These are phyloP conservation scores for Lasioglossum lativentre DNA, from an alignment of 2,888 invertebrate species.

Conservation along the genomic window DNA sequence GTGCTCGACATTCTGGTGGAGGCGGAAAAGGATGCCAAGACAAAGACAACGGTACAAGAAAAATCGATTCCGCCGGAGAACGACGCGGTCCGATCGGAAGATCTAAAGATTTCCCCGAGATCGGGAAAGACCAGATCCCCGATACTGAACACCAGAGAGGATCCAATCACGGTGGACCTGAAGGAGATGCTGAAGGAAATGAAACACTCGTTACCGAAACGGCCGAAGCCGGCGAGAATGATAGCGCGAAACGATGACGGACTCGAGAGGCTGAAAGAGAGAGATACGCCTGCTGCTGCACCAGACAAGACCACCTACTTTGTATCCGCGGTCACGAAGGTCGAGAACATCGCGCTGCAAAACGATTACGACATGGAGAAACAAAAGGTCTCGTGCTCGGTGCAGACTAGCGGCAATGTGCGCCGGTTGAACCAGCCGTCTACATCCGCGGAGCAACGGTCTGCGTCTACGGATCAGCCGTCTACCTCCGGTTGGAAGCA, in stretches of 20 bases:
- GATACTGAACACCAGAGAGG: slow-evolving; percentile 70
- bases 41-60: slow-evolving; percentile 52
- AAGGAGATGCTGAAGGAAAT: slow-evolving; percentile 91
- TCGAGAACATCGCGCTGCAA: slow-evolving; percentile 57
- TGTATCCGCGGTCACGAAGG: slow-evolving; percentile 58
- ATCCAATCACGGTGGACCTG: slow-evolving; percentile 82
- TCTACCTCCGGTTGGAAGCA: slow-evolving; percentile 71
- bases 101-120: slow-evolving; percentile 25
- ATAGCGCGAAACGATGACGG: slow-evolving; percentile 23
- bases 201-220: slow-evolving; percentile 90
- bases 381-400: slow-evolving; percentile 86
- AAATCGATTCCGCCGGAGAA: slow-evolving; percentile 56
- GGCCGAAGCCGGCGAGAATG: slow-evolving; percentile 84
- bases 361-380: slow-evolving; percentile 71
- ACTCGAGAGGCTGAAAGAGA: slow-evolving; percentile 13
- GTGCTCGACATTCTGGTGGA: slow-evolving; percentile 77
- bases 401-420: slow-evolving; percentile 86
- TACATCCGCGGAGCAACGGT: slow-evolving; percentile 47
- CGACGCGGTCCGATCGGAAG: slow-evolving; percentile 39
- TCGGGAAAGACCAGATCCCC: slow-evolving; percentile 46
- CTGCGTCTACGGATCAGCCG: slow-evolving; percentile 51
- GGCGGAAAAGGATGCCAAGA: slow-evolving; percentile 72
- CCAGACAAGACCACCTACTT: slow-evolving; percentile 58
- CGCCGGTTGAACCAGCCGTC: slow-evolving; percentile 81
- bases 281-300: slow-evolving; percentile 11